Conservation (phyloP, 2,888 invertebrate species). For the Thereva unica region DNA sequence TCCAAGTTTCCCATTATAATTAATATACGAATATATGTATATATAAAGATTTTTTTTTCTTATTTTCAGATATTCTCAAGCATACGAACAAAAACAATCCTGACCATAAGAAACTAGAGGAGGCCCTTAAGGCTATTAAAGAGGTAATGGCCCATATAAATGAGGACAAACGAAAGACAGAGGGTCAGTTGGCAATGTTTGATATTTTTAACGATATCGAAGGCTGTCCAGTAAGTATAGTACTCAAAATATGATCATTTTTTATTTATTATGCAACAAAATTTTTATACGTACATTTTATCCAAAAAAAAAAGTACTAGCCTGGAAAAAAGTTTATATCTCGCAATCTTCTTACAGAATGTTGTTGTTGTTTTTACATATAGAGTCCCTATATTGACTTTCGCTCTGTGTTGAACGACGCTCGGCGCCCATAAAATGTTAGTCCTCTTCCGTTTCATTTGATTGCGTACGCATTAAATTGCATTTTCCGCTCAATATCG, state of each 20-base stretch:
- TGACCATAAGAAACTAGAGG: slow-evolving; percentile 82
- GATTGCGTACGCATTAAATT: slow-evolving; percentile 28
- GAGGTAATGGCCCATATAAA: slow-evolving; percentile 97
- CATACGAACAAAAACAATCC: slow-evolving; percentile 86
- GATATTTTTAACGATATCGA: slow-evolving; percentile 98
- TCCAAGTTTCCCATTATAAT: no score
- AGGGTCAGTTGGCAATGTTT: slow-evolving; percentile 94
- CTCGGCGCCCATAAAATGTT: slow-evolving; percentile 11
- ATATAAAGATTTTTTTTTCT: slow-evolving; percentile 10
- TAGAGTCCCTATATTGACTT: no score
- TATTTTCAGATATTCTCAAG: slow-evolving; percentile 81
- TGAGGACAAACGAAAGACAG: slow-evolving; percentile 95
- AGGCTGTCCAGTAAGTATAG: slow-evolving; percentile 81
- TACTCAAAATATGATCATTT: slow-evolving; percentile 9
- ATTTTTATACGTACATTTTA: no score
- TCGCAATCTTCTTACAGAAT: no score
- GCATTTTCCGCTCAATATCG: slow-evolving; percentile 30
- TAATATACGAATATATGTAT: no score
- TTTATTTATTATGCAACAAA: slow-evolving; percentile 10
- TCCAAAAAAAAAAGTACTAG: no score
- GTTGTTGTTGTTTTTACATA: no score
- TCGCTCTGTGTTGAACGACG: no score
- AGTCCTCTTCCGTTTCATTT: slow-evolving; percentile 20
- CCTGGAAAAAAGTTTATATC: no score
- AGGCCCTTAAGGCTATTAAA: slow-evolving; percentile 84